These are phyloP conservation scores for Cydia strobilella DNA, from an alignment of 1,140 invertebrate species.

Conservation along the genomic window DNA sequence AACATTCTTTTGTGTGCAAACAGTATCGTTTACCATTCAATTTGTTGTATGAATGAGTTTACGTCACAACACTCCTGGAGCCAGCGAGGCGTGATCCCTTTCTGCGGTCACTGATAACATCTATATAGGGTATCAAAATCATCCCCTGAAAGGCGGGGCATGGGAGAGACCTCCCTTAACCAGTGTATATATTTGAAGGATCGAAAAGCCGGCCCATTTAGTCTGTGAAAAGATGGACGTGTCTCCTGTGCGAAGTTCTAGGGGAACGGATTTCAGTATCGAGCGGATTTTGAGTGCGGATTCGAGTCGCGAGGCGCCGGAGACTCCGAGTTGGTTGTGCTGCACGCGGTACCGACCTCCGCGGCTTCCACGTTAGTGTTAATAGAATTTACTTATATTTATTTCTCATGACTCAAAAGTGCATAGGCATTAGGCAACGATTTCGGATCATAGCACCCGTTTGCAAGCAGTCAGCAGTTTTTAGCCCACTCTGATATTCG, in stretches of 20 bases:
- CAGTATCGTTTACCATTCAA: constrained; percentile 72
- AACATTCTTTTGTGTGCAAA: constrained; percentile 73
- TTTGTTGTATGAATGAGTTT: constrained; percentile 65
- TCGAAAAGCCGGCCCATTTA: constrained; percentile 39
- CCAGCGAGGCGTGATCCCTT: constrained; percentile 58
- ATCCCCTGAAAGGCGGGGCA: constrained; percentile 50
- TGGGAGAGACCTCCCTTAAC: constrained; percentile 41
- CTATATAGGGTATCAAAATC: constrained; percentile 39
- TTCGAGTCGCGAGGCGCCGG: constrained; percentile 39
- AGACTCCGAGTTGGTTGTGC: constrained; percentile 83
- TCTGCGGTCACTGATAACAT: constrained; percentile 63
- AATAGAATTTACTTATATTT: constrained; percentile 33
- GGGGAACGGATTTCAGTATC: constrained; percentile 79
- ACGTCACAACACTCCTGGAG: constrained; percentile 70
- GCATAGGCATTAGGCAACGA: too few species aligned
- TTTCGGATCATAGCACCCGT: too few species aligned
- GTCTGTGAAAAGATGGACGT: constrained; percentile 55
- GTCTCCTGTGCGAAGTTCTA: constrained; percentile 53
- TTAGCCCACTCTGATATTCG: too few species aligned
- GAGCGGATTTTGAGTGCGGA: constrained; percentile 77
- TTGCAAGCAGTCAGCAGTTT: too few species aligned
- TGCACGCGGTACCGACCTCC: constrained; percentile 89
- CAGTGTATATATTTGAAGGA: constrained; percentile 48
- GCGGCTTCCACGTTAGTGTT: constrained; percentile 84
- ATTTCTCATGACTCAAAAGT: too few species aligned